A percentile compares a stretch with the other conserved stretches of the same genome.
phyloP scores from a whole-genome alignment of 2,888 invertebrate species.

The Phlogophora meticulosa region DNA sequence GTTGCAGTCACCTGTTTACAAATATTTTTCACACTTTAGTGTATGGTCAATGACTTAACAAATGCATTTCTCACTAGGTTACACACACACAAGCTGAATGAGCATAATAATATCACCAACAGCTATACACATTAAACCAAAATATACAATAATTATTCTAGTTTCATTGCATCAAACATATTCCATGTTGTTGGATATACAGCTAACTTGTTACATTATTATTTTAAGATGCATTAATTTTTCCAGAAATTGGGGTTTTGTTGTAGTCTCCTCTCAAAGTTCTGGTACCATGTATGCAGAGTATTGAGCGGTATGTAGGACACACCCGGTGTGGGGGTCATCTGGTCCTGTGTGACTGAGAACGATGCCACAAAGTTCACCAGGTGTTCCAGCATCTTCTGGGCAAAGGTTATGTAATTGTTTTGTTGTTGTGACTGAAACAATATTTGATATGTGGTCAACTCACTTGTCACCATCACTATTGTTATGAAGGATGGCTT shows the following conservation, averaged over 20 bases:
- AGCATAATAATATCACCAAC: slow-evolving; percentile 10
- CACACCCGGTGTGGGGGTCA: slow-evolving; percentile 95
- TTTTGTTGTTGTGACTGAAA: slow-evolving; percentile 83
- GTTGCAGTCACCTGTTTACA: not conserved
- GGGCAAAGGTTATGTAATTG: slow-evolving; percentile 93
- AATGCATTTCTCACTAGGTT: slow-evolving; percentile 8
- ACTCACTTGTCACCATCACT: not conserved
- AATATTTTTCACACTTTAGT: not conserved
- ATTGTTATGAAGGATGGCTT: not conserved
- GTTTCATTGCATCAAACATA: slow-evolving; percentile 43
- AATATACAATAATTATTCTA: slow-evolving; percentile 48
- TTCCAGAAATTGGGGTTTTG: slow-evolving; percentile 99
- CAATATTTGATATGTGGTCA: slow-evolving; percentile 17
- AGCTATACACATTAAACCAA: slow-evolving; percentile 23
- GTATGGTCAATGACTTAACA: slow-evolving; percentile 1
- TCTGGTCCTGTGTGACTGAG: slow-evolving; percentile 94
- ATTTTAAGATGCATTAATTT: slow-evolving; percentile 68
- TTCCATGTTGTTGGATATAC: slow-evolving; percentile 26
- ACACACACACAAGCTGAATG: slow-evolving; percentile 13
- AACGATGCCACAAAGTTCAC: slow-evolving; percentile 98
- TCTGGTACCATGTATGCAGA: slow-evolving; percentile 98
- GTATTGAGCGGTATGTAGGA: slow-evolving; percentile 97
- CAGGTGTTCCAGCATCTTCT: slow-evolving; percentile 98
- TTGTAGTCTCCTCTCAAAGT: slow-evolving; percentile 96
- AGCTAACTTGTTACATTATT: slow-evolving; percentile 18